These are phyloP conservation scores for Clarias pachynema DNA, from an alignment of 2,797 vertebrate species.

Conservation along the genomic window DNA sequence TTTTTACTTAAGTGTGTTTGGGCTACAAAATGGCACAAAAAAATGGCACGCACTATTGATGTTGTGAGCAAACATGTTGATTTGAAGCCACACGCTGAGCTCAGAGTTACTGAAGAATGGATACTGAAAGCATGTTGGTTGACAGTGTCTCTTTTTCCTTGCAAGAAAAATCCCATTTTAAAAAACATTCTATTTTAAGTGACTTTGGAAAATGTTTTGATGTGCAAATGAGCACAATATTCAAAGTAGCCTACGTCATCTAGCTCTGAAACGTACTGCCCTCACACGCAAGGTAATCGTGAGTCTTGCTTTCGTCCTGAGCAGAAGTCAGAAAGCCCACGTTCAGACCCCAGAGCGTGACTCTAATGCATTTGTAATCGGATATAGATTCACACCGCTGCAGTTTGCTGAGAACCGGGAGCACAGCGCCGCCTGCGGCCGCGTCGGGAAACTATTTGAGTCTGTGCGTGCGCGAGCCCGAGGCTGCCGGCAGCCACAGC, in stretches of 20 bases:
- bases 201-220: not conserved
- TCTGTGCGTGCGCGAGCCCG: conserved; percentile 65
- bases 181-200: not conserved
- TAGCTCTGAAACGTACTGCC: too few species aligned
- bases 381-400: not conserved
- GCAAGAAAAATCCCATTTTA: not conserved
- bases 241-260: not conserved
- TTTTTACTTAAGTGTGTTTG: too few species aligned
- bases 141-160: not conserved
- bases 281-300: not conserved
- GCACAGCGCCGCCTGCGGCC: conserved; percentile 36
- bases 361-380: not conserved
- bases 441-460: conserved; percentile 64
- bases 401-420: not conserved
- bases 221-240: not conserved
- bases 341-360: not conserved
- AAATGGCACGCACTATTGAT: too few species aligned
- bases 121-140: not conserved
- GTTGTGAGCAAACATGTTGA: too few species aligned
- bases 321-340: too few species aligned
- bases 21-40: too few species aligned
- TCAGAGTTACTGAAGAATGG: too few species aligned
- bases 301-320: not conserved
- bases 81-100: too few species aligned
- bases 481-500: conserved; percentile 54